These are phyloP conservation scores for Phytoseiulus persimilis DNA, from an alignment of 2,888 invertebrate genomes.

Conservation along the genomic window DNA sequence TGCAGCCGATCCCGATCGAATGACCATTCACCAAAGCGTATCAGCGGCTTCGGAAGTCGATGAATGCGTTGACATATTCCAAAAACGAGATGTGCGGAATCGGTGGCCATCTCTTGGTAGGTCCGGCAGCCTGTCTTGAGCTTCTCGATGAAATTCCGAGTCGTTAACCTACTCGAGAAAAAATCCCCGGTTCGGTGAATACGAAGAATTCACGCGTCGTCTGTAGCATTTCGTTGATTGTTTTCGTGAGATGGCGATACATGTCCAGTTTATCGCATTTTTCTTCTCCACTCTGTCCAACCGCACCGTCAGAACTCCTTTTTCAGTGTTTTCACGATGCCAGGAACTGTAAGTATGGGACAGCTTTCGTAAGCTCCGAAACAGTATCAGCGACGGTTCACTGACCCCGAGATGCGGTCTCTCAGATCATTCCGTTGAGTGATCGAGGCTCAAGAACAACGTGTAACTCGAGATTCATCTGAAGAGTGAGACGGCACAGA, in stretches of 20 bases:
- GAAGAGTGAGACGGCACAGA: too few relatives aligned
- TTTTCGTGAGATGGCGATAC: slow-evolving; percentile 60
- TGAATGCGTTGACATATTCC: slow-evolving; percentile 60
- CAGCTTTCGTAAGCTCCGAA: background rate
- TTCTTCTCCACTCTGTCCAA: slow-evolving; percentile 69
- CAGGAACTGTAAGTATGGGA: slow-evolving; percentile 42
- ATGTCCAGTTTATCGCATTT: slow-evolving; percentile 66
- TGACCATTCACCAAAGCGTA: slow-evolving; percentile 85
- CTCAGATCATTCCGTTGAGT: too few relatives aligned
- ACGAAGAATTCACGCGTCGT: slow-evolving; percentile 55
- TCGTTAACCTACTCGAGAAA: slow-evolving; percentile 76
- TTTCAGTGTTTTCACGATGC: slow-evolving; percentile 49
- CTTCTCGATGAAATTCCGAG: slow-evolving; percentile 51
- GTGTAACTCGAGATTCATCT: too few relatives aligned
- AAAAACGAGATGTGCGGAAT: slow-evolving; percentile 47
- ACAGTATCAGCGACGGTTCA: background rate
- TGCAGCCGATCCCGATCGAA: slow-evolving; percentile 80
- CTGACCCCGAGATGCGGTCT: too few relatives aligned
- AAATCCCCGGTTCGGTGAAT: slow-evolving; percentile 62
- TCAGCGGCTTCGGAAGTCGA: too few relatives aligned
- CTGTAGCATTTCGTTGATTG: slow-evolving; percentile 62
- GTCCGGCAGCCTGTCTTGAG: slow-evolving; percentile 47
- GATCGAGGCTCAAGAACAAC: too few relatives aligned
- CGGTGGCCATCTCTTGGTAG: slow-evolving; percentile 48
- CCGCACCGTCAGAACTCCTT: slow-evolving; percentile 58